Base-by-base conservation (phyloP, 35 echinoderm and acorn worm species). In the Apostichopus japonicus region DNA sequence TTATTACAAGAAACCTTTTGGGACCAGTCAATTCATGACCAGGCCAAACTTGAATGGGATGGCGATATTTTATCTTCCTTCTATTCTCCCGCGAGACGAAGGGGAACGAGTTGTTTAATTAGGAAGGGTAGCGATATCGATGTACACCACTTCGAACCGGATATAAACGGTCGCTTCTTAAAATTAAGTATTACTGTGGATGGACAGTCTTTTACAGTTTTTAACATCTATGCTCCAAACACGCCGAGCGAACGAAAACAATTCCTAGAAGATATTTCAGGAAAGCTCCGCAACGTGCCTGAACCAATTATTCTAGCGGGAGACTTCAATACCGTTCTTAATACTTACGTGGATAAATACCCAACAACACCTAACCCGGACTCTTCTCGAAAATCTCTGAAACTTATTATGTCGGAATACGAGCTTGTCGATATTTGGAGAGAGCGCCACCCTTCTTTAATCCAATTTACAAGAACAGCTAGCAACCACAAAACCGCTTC, bases 211-310 rank as follows among this genome's bases (percentile, higher is more conserved):
- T 65, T 89, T 1, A 27, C 56, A 13, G 8, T 73, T 4, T 65
- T 89, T 17, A 89, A 73, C 51, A 72, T 89, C 10, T 89, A 89
- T 53, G 86, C 65, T 15, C 61, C 86, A 16, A 80, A 80, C 51
- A 13, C 78, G 10, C 23, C 51, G 23, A 24, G 23, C 51, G 77
- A 79, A 10, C 10, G 77, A 33, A 27, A 27, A 24, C 23, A 17
- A 19, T 80, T 80, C 78, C 7, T 80, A 11, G 16, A 24, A 23
- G 23, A 33, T 19, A 11, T 80, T 4, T 14, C 8, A 24, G 23
- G 78, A 53, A 24, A 53, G 23, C 51, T 80, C 10, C 23, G 11
- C 13, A 80, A 80, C 23, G 23, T 53, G 10, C 11, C 23, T 10
- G 19, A 82, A 9, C 79, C 54, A 17, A 82, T 52, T 17, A 51